Evolutionary conservation across 1,140 invertebrate species (phyloP).

Genomic region (Sinonovacula constricta): DNA sequence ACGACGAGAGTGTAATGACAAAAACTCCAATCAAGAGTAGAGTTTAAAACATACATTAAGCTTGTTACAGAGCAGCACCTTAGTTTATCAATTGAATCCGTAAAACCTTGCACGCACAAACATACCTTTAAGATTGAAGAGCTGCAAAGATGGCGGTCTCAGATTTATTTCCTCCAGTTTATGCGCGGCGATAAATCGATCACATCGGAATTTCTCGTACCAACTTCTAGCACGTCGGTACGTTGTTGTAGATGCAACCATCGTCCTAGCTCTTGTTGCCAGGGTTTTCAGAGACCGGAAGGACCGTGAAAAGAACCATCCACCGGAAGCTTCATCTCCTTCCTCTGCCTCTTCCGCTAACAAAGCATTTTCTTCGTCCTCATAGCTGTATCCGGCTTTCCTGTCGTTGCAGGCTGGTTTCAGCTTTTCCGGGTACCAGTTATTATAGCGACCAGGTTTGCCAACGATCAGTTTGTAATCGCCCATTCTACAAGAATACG

Average conservation of each 20-base stretch:
- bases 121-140: constrained; percentile 43
- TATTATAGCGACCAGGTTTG: constrained; percentile 48
- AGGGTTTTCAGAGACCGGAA: constrained; percentile 22
- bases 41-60: too few relatives aligned
- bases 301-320: constrained; percentile 25
- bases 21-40: too few relatives aligned
- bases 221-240: constrained; percentile 1
- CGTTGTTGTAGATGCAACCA: neutral
- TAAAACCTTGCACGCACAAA: too few relatives aligned
- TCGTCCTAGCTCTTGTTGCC: neutral
- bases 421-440: constrained; percentile 50
- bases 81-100: too few relatives aligned
- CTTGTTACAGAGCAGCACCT: too few relatives aligned
- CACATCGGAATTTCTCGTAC: constrained; percentile 35
- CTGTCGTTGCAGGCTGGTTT: constrained; percentile 29
- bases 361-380: constrained; percentile 29
- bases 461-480: constrained; percentile 56
- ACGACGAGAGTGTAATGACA: too few relatives aligned
- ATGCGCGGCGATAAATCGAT: constrained; percentile 22
- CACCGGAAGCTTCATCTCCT: neutral
- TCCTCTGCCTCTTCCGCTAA: neutral
- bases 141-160: constrained; percentile 11
- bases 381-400: constrained; percentile 19
- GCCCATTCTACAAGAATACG: constrained; percentile 43
- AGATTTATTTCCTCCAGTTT: constrained; percentile 16